Percentiles rank a stretch among this genome's conserved stretches.
phyloP scores from a whole-genome alignment of 2,113 vertebrate species.

The Pelecanus crispus region DNA sequence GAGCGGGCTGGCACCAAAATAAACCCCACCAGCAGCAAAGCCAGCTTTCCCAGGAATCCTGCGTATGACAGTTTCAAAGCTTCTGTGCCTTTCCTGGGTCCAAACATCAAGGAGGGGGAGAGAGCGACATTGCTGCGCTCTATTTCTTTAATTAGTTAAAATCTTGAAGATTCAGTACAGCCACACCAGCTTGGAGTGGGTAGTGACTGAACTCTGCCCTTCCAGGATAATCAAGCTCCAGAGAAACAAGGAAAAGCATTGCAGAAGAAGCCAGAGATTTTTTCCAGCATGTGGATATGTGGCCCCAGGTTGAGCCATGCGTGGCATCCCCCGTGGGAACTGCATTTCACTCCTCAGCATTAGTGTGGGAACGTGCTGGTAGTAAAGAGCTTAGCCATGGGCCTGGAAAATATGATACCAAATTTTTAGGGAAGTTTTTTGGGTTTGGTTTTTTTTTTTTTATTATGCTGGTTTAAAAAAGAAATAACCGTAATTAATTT shows the following conservation, averaged over 20 bases:
- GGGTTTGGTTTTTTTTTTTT: no score
- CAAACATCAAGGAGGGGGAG: neutral
- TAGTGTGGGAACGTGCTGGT: neutral
- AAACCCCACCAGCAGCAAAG: neutral
- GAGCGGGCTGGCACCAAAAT: neutral
- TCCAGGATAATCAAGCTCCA: neutral
- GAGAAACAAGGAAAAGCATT: neutral
- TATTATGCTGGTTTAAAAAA: neutral
- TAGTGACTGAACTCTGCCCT: neutral
- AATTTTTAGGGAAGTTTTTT: neutral
- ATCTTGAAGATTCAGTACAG: neutral
- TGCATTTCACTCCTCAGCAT: neutral
- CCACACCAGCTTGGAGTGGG: neutral
- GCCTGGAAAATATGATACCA: neutral
- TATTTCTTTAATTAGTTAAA: neutral
- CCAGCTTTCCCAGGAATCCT: neutral
- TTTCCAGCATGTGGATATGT: neutral
- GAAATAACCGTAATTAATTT: neutral
- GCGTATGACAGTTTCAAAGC: neutral
- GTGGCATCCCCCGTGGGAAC: neutral
- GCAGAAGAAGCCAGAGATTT: neutral
- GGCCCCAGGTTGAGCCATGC: neutral
- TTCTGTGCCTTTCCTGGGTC: neutral
- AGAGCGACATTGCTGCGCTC: neutral
- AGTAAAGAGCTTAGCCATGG: neutral